Conservation (phyloP, 2,113 vertebrate genomes). For the Phyllostomus hastatus region DNA sequence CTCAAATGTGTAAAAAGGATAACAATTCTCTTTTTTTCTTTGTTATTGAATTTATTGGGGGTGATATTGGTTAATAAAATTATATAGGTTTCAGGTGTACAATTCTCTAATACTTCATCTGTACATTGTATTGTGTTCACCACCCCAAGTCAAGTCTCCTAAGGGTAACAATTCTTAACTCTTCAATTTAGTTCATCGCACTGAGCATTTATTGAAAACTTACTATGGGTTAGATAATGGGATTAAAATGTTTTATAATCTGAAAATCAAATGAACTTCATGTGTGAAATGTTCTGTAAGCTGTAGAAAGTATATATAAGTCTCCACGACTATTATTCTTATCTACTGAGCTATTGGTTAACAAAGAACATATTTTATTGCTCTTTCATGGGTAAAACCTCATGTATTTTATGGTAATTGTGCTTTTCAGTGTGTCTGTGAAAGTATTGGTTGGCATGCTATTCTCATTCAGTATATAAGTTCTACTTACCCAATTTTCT, state of each 20-base stretch:
- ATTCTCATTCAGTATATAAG: neutral
- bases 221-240: neutral
- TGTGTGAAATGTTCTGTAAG: neutral
- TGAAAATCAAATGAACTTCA: neutral
- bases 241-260: conserved; percentile 7
- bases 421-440: conserved; percentile 11
- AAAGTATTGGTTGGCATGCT: neutral
- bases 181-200: neutral
- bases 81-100: too few species aligned
- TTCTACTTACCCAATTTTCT: conserved; percentile 2
- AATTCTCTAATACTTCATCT: too few species aligned
- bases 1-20: neutral
- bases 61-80: too few species aligned
- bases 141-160: too few species aligned
- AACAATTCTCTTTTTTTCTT: neutral
- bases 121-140: too few species aligned
- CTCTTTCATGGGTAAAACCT: neutral
- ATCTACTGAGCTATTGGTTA: conserved; percentile 3
- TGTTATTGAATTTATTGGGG: too few species aligned
- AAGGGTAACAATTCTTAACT: neutral
- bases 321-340: neutral
- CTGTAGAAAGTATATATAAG: neutral
- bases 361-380: conserved; percentile 25
- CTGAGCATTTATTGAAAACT: neutral
- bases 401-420: conserved; percentile 23